These are phyloP conservation scores for Xanthia togata DNA, from an alignment of 2,888 invertebrate species.

Conservation along the genomic window DNA sequence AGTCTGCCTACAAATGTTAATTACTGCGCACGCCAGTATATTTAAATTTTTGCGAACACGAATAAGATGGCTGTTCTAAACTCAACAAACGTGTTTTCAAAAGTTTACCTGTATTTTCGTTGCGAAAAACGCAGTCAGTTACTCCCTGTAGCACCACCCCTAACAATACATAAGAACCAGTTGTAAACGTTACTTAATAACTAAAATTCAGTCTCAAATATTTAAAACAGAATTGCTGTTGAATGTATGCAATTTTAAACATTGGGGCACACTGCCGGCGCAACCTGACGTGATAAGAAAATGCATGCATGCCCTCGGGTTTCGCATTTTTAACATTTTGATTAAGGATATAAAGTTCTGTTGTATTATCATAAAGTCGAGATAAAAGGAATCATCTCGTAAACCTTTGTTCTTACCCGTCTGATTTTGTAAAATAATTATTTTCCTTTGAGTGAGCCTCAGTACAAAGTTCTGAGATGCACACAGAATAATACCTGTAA, in stretches of 20 bases:
- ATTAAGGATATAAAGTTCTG: too few species aligned
- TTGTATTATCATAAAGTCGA: not conserved
- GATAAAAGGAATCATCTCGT: not conserved
- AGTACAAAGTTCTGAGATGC: too few species aligned
- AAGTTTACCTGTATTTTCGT: too few species aligned
- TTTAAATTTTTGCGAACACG: too few species aligned
- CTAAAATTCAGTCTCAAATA: not conserved
- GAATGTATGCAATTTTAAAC: not conserved
- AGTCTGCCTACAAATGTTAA: too few species aligned
- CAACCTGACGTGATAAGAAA: not conserved
- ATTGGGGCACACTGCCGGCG: not conserved
- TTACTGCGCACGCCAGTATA: too few species aligned
- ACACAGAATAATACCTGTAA: not conserved
- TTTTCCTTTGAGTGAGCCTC: too few species aligned
- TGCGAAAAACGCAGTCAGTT: too few species aligned
- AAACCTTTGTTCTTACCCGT: conserved; percentile 1
- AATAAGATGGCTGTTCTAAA: too few species aligned
- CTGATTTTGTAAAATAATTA: too few species aligned
- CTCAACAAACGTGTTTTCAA: too few species aligned
- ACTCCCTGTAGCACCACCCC: too few species aligned
- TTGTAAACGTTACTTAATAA: not conserved
- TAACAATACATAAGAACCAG: not conserved
- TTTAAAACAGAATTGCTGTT: not conserved
- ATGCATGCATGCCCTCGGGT: not conserved
- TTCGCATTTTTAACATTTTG: not conserved